Percentiles rank a stretch among this genome's conserved stretches.
These are phyloP conservation scores for Aramus guarauna DNA, from an alignment of 2,113 vertebrate genomes.

Conservation along the genomic window DNA sequence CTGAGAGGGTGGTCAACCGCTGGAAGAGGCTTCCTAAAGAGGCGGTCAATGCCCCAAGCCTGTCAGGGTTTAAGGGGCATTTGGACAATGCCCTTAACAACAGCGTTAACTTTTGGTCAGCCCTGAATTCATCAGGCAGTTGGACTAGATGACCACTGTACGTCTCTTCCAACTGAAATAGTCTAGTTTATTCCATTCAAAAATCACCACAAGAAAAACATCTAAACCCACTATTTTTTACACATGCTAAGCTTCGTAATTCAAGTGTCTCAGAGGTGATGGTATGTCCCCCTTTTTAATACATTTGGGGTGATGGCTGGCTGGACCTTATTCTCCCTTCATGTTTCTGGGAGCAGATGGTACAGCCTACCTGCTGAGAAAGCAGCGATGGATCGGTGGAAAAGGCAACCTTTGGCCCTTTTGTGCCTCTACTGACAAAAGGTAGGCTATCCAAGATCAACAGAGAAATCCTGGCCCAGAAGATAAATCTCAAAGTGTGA, in stretches of 20 bases:
- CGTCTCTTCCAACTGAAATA: too few relatives aligned
- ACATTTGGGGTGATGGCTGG: background rate
- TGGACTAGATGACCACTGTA: too few relatives aligned
- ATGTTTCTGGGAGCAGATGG: conserved; percentile 14
- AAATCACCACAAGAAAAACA: background rate
- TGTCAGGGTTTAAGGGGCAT: too few relatives aligned
- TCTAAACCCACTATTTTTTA: background rate
- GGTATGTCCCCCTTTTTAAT: background rate
- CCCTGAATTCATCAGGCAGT: too few relatives aligned
- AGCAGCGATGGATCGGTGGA: background rate
- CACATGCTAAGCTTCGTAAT: background rate
- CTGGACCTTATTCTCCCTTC: background rate
- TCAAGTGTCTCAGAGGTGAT: background rate
- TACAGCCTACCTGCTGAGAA: background rate
- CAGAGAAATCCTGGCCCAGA: conserved; percentile 18
- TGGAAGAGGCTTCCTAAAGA: too few relatives aligned
- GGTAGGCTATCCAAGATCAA: conserved; percentile 13
- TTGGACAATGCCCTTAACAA: too few relatives aligned
- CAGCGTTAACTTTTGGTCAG: too few relatives aligned
- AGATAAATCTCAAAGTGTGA: conserved; percentile 8
- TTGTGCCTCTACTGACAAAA: background rate
- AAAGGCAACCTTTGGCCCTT: background rate
- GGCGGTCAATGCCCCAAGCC: too few relatives aligned
- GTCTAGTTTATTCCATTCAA: background rate
- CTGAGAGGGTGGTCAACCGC: too few relatives aligned